Base-by-base conservation (phyloP, 2,797 vertebrate genomes). In the Todus mexicanus region DNA sequence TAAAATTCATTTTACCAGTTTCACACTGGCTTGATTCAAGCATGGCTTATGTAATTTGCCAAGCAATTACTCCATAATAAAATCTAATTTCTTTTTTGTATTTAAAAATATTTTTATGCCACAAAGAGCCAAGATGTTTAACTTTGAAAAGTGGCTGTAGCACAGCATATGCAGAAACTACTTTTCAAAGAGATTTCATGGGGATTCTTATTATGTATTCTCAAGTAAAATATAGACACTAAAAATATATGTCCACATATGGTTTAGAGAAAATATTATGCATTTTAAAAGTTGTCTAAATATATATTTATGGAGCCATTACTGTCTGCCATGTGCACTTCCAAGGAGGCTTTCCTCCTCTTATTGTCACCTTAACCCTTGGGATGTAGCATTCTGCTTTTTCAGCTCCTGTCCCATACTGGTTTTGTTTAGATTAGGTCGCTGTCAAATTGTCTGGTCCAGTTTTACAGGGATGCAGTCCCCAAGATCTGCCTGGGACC, bases 221-320 rank as follows among this genome's bases (percentile, higher is more conserved):
- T 95, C 84, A 93, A 95, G 81, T 95, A 93, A 95, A 96, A 96
- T 94, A 95, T 40, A 96, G 94, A 90, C 76, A 90, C 92, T 94
- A 94, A 94, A 95, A 96, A 96, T 96, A 96, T 93, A 96, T 83
- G 90, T 95, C 95, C 91, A 61, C 96, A 95, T 96, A 95, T 96
- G 91, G 87, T 92, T 96, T 97, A 96, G 91, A 97, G 95, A 96
- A 97, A 97, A 97, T 96, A 95, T 96, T 94, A 95, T 72, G 51
- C 91, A 94, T 96, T 96, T 96, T 93, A 89, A 93, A 97, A 96
- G 92, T 91, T 94, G 94, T 94, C 92, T 95, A 95, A 95, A 96
- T 96, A 95, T 92, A 56, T 96, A 95, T 95, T 96, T 95, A 92
- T 89, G 91, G 84, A 96, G 73, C 77, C 79, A 71, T 92, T 92